phyloP scores from a whole-genome alignment of 2,888 invertebrate species.

The Anaspis maculata region DNA sequence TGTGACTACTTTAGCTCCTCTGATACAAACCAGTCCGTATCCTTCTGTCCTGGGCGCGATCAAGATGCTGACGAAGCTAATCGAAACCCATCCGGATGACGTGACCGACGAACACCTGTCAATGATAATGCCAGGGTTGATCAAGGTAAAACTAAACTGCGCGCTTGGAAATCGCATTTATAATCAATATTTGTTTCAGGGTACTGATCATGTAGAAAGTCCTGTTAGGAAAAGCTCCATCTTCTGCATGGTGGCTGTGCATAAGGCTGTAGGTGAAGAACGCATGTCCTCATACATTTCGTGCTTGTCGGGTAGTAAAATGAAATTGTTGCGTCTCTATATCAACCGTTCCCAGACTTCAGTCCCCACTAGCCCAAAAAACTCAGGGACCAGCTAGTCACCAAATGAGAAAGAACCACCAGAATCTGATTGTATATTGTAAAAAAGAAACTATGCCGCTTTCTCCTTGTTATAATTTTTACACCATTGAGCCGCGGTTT shows the following conservation, averaged over 20 bases:
- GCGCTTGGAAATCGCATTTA: too few relatives aligned
- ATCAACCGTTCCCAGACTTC: conserved; percentile 55
- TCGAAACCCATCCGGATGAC: conserved; percentile 65
- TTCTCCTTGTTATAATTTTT: too few relatives aligned
- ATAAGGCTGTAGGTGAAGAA: conserved; percentile 82
- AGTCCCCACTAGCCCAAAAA: conserved; percentile 42
- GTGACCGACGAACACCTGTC: conserved; percentile 67
- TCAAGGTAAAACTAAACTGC: conserved; percentile 64
- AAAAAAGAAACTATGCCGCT: too few relatives aligned
- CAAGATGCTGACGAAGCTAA: conserved; percentile 80
- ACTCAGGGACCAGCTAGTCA: conserved; percentile 22
- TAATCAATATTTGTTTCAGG: conserved; percentile 54
- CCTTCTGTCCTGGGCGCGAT: conserved; percentile 87
- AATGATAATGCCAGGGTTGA: conserved; percentile 80
- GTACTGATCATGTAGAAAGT: conserved; percentile 87
- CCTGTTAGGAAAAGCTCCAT: conserved; percentile 93
- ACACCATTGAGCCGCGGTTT: too few relatives aligned
- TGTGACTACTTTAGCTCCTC: conserved; percentile 60
- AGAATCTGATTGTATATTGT: too few relatives aligned
- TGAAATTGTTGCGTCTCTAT: conserved; percentile 73
- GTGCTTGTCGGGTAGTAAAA: conserved; percentile 81
- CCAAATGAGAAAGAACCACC: neutral
- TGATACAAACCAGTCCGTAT: conserved; percentile 80
- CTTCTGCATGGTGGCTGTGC: conserved; percentile 94
- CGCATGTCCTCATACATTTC: conserved; percentile 72